Percentiles rank a stretch among this genome's conserved stretches.
Conservation (phyloP, 2,888 invertebrate genomes). For the Drosophila subsilvestris region DNA sequence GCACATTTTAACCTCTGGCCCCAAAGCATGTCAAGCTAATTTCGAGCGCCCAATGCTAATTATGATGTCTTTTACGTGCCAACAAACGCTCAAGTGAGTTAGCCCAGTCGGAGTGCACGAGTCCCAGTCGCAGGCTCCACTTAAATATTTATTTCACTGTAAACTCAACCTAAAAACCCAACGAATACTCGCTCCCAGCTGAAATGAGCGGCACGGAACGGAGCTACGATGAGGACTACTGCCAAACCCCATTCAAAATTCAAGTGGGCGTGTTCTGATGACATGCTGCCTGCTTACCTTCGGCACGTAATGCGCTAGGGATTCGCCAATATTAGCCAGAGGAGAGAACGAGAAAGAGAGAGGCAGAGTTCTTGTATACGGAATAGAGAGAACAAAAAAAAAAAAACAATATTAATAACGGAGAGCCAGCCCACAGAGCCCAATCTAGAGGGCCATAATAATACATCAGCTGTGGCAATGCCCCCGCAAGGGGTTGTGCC, state of each 20-base stretch:
- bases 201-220: not conserved
- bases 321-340: conserved; percentile 77
- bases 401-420: conserved; percentile 82
- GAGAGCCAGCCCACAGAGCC: conserved; percentile 53
- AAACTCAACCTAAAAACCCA: conserved; percentile 70
- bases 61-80: conserved; percentile 80
- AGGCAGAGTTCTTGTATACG: conserved; percentile 1
- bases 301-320: conserved; percentile 80
- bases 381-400: conserved; percentile 48
- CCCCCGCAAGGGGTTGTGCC: conserved; percentile 64
- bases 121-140: conserved; percentile 52
- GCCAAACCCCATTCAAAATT: conserved; percentile 70
- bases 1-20: conserved; percentile 37
- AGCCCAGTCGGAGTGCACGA: conserved; percentile 28
- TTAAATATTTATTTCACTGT: conserved; percentile 77
- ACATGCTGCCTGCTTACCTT: conserved; percentile 77
- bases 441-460: conserved; percentile 68
- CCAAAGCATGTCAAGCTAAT: conserved; percentile 58
- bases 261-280: conserved; percentile 78
- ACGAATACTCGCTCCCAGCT: not conserved
- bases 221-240: conserved; percentile 23
- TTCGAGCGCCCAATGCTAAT: conserved; percentile 67
- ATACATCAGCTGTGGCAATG: conserved; percentile 79
- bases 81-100: conserved; percentile 75
- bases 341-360: not conserved